Evolutionary conservation across 2,888 invertebrate genomes (phyloP).

Genomic region (Abscondita cerata): DNA sequence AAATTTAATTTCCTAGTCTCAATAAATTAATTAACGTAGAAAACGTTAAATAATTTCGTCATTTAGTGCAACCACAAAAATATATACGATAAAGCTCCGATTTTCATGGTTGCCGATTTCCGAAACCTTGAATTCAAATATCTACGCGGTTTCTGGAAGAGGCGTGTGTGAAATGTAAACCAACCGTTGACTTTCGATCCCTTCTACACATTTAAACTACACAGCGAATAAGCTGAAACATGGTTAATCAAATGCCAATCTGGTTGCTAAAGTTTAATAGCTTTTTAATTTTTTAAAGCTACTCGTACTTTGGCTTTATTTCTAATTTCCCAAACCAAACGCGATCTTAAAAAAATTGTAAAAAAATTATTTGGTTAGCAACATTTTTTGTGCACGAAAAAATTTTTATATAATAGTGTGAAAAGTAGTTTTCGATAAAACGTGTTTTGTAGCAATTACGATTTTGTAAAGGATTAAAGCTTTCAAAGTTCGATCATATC

Average conservation of each 20-base stretch:
- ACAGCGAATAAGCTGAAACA: constrained; percentile 39
- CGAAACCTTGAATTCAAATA: constrained; percentile 45
- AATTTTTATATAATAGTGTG: no score
- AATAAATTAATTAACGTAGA: no score
- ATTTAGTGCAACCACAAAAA: no score
- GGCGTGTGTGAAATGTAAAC: constrained; percentile 46
- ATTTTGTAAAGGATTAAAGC: constrained; percentile 8
- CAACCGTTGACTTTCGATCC: constrained; percentile 46
- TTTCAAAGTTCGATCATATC: constrained; percentile 28
- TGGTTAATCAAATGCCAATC: constrained; percentile 44
- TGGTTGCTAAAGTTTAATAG: constrained; percentile 31
- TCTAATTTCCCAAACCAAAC: no score
- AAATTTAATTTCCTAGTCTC: no score
- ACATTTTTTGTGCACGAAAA: no score
- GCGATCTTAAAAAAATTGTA: no score
- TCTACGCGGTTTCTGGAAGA: constrained; percentile 41
- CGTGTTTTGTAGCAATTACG: background rate
- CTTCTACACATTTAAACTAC: constrained; percentile 41
- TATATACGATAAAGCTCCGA: constrained; percentile 10
- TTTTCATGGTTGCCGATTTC: constrained; percentile 33
- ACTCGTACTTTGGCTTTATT: no score
- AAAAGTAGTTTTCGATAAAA: no score
- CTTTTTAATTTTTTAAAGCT: constrained; percentile 27
- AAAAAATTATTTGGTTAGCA: no score
- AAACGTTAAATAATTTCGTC: no score